These are phyloP conservation scores for Neodontobutis hainanensis DNA, from an alignment of 2,113 vertebrate genomes.

Conservation along the genomic window DNA sequence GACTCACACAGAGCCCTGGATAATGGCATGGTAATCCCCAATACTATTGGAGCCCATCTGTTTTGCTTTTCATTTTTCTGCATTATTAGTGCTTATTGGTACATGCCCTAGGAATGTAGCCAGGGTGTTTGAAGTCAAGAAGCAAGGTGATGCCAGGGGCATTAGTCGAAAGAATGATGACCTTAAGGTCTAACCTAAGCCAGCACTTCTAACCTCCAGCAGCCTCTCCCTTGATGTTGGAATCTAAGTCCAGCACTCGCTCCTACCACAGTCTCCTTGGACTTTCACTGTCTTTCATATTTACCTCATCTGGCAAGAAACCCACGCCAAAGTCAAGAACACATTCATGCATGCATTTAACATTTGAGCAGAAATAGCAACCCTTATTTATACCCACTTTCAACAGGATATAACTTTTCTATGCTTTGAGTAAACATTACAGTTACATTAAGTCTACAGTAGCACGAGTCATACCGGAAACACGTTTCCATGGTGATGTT, in stretches of 20 bases:
- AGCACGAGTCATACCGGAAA: conserved; percentile 1
- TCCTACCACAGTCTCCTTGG: conserved; percentile 20
- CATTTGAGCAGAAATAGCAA: conserved; percentile 8
- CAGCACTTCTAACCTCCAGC: conserved; percentile 70
- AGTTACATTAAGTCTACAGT: conserved; percentile 8
- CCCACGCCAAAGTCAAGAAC: conserved; percentile 13
- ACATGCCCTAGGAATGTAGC: conserved; percentile 84
- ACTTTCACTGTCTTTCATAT: conserved; percentile 32
- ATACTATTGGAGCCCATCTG: conserved; percentile 84
- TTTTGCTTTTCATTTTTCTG: conserved; percentile 86
- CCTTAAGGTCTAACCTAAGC: conserved; percentile 81
- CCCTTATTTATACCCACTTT: conserved; percentile 8
- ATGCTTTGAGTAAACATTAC: conserved; percentile 10
- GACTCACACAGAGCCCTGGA: conserved; percentile 80
- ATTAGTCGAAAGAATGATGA: conserved; percentile 78
- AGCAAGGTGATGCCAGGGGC: conserved; percentile 81
- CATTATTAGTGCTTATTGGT: conserved; percentile 88
- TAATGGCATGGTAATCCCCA: conserved; percentile 77
- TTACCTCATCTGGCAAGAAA: conserved; percentile 28
- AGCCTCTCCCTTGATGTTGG: conserved; percentile 68
- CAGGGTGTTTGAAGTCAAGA: conserved; percentile 82
- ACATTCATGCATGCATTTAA: conserved; percentile 14
- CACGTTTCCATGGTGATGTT: not conserved
- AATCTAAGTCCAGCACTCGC: conserved; percentile 46
- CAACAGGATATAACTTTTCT: conserved; percentile 14